Base-by-base conservation (phyloP, 2,113 vertebrate species). In the Etia nguti region DNA sequence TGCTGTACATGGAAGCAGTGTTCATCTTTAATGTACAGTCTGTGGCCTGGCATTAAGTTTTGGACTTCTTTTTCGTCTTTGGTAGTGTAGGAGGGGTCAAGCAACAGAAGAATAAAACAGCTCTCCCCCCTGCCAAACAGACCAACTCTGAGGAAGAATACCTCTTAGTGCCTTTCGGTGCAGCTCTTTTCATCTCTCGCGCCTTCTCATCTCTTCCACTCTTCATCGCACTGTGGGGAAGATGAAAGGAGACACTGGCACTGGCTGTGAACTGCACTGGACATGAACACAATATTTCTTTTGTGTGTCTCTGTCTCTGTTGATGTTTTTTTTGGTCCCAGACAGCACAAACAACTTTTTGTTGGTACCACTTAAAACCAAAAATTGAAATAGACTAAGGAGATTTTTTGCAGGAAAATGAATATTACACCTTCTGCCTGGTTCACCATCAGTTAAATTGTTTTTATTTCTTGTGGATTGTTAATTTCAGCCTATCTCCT, bases 191-290 rank as follows among this genome's bases (percentile, higher is more conserved):
- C 86, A 86, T 92, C 80, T 86, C 73, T 87, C 12, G 3, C 80
- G 83, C 59, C 57, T 84, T 79, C 89, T 83, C 82, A 87, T 89
- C 86, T 90, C 79, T 60, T 57, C 81, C 57, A 77, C 83, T 81
- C 89, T 86, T 88, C 85, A 85, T 86, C 85, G 59, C 82, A 59
- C 82, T 70, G 41, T 83, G 60, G 86, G 56, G 84, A 88, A 90
- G 93, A 92, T 92, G 87, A 92, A 94, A 92, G 90, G 22, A 87
- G 77, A 60, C 43, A 41, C 84, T 80, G 84, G 82, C 84, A 80
- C 68, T 62, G 79, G 65, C 77, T 82, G 31, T 89, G 85, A 86
- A 86, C 82, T 59, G 80, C 24, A 41, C 38, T 55, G 55, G 34
- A 86, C 83, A 90, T 57, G n/a, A 80, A 75, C 24, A 86, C 70